Evolutionary conservation across 2,888 invertebrate species (phyloP).

Genomic region (Dasypolia templi): DNA sequence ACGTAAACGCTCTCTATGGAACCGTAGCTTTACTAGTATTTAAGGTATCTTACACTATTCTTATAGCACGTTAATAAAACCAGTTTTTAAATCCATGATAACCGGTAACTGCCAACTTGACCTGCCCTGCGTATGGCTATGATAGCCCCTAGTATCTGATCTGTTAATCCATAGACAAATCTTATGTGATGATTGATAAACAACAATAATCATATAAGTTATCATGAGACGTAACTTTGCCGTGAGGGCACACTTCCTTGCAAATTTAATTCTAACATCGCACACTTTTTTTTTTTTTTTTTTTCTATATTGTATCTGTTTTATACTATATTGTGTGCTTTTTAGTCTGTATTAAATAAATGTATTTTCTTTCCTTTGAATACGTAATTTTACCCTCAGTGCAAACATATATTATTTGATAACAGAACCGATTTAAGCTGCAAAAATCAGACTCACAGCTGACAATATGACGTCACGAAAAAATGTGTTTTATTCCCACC

Average conservation of each 20-base stretch:
- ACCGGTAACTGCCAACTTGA: background rate
- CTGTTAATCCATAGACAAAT: background rate
- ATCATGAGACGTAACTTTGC: background rate
- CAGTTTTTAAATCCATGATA: background rate
- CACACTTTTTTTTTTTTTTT: no score
- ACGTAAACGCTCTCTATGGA: no score
- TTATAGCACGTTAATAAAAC: no score
- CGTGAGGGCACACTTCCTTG: no score
- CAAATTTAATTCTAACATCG: no score
- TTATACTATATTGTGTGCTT: no score
- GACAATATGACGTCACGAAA: background rate
- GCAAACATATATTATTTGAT: background rate
- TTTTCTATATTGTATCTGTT: no score
- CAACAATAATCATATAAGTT: background rate
- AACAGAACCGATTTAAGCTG: background rate
- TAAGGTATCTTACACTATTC: no score
- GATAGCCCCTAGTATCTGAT: background rate
- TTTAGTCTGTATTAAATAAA: no score
- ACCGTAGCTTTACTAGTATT: no score
- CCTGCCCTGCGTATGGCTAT: background rate
- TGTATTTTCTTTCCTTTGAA: no score
- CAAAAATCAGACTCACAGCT: background rate
- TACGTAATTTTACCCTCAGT: background rate
- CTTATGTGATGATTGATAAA: background rate
- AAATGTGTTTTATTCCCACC: slow-evolving; percentile 16